Conservation (phyloP, 2,797 vertebrate genomes). For the Notamacropus eugenii region DNA sequence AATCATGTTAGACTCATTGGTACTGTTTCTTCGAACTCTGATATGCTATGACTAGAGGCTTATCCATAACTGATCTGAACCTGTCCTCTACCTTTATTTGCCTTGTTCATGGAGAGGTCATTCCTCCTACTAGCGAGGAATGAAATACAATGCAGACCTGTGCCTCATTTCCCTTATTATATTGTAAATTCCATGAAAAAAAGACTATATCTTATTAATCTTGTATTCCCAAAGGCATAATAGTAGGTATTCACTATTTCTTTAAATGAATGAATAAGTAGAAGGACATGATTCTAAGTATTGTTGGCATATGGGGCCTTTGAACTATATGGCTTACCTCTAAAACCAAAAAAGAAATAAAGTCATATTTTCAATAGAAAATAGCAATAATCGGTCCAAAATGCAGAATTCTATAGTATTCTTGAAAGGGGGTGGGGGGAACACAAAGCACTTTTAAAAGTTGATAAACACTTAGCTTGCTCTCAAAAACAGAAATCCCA, state of each 20-base stretch:
- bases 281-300: neutral
- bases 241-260: neutral
- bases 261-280: neutral
- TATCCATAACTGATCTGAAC: neutral
- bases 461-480: neutral
- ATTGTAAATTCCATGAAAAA: neutral
- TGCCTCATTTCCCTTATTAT: neutral
- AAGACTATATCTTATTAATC: neutral
- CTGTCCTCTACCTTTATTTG: neutral
- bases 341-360: neutral
- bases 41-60: neutral
- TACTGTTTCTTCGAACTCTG: neutral
- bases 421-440: neutral
- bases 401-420: neutral
- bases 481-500: constrained; percentile 22
- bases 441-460: constrained; percentile 21
- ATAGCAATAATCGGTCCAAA: neutral
- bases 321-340: neutral
- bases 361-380: neutral
- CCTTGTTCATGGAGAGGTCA: neutral
- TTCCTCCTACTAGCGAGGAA: neutral
- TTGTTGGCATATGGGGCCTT: neutral
- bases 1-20: neutral
- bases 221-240: neutral
- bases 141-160: neutral